Conservation (phyloP, 64 coral and sea anemone genomes). For the Porites lutea region DNA sequence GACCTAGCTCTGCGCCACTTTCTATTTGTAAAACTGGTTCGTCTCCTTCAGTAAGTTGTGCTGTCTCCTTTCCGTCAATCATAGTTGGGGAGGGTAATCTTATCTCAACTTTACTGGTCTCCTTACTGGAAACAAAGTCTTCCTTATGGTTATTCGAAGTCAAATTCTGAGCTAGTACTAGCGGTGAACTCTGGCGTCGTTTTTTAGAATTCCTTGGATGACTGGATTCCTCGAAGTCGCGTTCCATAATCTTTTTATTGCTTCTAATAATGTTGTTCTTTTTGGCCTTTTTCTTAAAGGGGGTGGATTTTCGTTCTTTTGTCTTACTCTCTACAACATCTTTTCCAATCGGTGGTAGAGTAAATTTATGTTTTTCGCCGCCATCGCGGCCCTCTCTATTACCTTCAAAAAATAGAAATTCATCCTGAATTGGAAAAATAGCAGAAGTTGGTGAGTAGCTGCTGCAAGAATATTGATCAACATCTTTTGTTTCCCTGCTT, state of each 20-base stretch:
- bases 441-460: not conserved
- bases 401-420: not conserved
- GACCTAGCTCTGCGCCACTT: not conserved
- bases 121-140: not conserved
- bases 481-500: not conserved
- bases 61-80: not conserved
- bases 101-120: not conserved
- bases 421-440: constrained; percentile 63
- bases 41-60: not conserved
- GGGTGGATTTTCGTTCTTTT: not conserved
- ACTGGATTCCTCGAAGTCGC: not conserved
- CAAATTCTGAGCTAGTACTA: not conserved
- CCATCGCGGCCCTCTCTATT: not conserved
- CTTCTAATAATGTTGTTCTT: not conserved
- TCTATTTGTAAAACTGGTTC: not conserved
- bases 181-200: not conserved
- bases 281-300: not conserved
- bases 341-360: not conserved
- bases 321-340: not conserved
- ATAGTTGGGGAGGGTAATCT: no score
- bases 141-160: not conserved
- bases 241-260: not conserved
- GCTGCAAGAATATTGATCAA: not conserved
- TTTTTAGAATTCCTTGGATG: not conserved
- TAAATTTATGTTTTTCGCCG: not conserved